Evolutionary conservation across 2,113 vertebrate genomes (phyloP).

Genomic region (Microcebus murinus): DNA sequence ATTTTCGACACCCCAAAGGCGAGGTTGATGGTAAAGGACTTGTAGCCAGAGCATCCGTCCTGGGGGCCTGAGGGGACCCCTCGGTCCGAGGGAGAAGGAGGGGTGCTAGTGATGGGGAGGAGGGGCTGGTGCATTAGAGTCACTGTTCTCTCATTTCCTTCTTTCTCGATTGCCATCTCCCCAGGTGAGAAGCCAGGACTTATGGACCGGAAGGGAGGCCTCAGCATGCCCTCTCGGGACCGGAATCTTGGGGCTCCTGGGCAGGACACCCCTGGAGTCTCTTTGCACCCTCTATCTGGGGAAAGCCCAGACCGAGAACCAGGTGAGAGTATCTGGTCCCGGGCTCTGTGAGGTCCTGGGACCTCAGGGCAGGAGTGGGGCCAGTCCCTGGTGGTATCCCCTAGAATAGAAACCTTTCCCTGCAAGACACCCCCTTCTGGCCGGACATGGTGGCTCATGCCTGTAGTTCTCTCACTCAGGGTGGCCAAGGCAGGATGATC

Average conservation of each 20-base stretch:
- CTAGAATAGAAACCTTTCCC: neutral
- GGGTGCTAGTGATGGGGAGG: neutral
- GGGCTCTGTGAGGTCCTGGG: neutral
- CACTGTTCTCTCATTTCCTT: neutral
- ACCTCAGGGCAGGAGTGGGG: neutral
- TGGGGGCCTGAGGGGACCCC: neutral
- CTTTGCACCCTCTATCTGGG: conserved; percentile 64
- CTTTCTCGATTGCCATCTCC: neutral
- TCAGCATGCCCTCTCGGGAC: conserved; percentile 39
- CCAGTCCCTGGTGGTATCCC: neutral
- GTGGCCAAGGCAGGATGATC: too few relatives aligned
- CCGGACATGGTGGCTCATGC: too few relatives aligned
- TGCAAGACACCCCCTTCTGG: rapidly evolving
- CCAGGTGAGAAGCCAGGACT: conserved; percentile 73
- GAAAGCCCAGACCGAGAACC: conserved; percentile 83
- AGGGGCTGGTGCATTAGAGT: neutral
- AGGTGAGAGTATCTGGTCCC: conserved; percentile 76
- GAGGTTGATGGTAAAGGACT: conserved; percentile 90
- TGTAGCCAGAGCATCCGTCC: neutral
- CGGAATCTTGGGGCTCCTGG: conserved; percentile 29
- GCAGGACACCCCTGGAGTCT: conserved; percentile 69
- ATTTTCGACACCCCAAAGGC: conserved; percentile 85
- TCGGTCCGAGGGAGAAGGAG: too few relatives aligned
- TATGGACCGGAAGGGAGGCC: conserved; percentile 72
- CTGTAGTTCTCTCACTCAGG: too few relatives aligned